A percentile compares a stretch with the other conserved stretches of the same genome.
Evolutionary conservation across 1,140 invertebrate genomes (phyloP).

Genomic region (Ruditapes philippinarum): DNA sequence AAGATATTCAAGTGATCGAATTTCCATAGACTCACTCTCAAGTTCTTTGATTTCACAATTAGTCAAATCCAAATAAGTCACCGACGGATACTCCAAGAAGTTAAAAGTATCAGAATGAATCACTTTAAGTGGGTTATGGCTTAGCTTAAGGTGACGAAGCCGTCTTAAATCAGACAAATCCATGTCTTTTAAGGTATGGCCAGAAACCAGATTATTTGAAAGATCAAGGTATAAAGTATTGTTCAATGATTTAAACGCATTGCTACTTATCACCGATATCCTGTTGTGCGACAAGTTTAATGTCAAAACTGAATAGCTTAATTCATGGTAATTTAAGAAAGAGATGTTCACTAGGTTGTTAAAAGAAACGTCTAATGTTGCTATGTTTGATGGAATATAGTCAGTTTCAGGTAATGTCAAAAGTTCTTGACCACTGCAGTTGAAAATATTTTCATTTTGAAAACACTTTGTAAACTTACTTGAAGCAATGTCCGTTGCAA

Average conservation of each 20-base stretch:
- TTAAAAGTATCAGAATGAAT: conserved; percentile 11
- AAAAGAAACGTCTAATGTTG: conserved; percentile 31
- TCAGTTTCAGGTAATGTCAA: not conserved
- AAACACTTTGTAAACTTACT: not conserved
- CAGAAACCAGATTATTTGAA: conserved; percentile 40
- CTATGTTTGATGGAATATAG: not conserved
- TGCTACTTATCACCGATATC: not conserved
- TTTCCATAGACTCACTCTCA: conserved; percentile 4
- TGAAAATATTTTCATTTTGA: not conserved
- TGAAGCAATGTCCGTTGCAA: not conserved
- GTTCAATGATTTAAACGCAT: conserved; percentile 27
- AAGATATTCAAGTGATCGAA: conserved; percentile 23
- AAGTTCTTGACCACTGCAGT: conserved; percentile 27
- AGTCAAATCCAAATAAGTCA: conserved; percentile 47
- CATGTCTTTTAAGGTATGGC: not conserved
- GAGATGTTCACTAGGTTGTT: conserved; percentile 46
- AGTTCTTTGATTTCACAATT: conserved; percentile 20
- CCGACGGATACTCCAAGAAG: conserved; percentile 20
- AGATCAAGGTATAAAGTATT: conserved; percentile 23
- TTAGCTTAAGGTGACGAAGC: not conserved
- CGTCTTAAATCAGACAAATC: conserved; percentile 23
- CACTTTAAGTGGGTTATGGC: conserved; percentile 17
- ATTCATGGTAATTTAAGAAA: not conserved
- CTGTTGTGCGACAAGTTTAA: conserved; percentile 34
- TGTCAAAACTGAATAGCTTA: not conserved